A percentile compares a stretch with the other conserved stretches of the same genome.
Conservation (phyloP, 2,797 vertebrate species). For the Cossypha dichroa region DNA sequence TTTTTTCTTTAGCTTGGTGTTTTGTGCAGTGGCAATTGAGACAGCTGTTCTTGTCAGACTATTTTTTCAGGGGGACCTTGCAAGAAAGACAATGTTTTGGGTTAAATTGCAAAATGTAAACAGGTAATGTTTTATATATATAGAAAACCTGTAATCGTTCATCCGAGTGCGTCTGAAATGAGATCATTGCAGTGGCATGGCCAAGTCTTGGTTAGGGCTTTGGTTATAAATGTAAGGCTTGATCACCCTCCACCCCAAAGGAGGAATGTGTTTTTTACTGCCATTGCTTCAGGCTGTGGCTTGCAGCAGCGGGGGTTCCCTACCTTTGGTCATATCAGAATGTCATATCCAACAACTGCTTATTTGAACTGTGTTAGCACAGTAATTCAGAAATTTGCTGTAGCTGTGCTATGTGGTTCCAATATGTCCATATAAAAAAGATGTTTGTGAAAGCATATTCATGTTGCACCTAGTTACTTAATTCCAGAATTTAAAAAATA, state of each 20-base stretch:
- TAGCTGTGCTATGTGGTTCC: not conserved
- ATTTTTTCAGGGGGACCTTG: not conserved
- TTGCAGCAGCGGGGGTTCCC: not conserved
- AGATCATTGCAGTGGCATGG: not conserved
- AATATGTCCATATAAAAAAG: not conserved
- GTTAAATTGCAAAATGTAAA: not conserved
- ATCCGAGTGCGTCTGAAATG: not conserved
- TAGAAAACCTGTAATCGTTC: not conserved
- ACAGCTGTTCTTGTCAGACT: not conserved
- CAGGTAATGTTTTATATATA: not conserved
- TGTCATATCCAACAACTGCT: not conserved
- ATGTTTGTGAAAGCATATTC: not conserved
- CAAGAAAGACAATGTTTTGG: not conserved
- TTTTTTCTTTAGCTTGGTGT: not conserved
- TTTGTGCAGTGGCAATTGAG: not conserved
- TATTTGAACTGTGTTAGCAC: not conserved
- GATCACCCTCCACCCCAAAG: not conserved
- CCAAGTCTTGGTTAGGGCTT: not conserved
- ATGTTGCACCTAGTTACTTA: not conserved
- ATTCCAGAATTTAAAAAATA: not conserved
- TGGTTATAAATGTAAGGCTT: not conserved
- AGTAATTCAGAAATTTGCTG: not conserved
- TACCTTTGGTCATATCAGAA: not conserved
- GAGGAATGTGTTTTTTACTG: not conserved
- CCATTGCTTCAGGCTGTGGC: not conserved